Evolutionary conservation across 92 coral and sea anemone species (phyloP).

Genomic region (Parazoanthus darwini): DNA sequence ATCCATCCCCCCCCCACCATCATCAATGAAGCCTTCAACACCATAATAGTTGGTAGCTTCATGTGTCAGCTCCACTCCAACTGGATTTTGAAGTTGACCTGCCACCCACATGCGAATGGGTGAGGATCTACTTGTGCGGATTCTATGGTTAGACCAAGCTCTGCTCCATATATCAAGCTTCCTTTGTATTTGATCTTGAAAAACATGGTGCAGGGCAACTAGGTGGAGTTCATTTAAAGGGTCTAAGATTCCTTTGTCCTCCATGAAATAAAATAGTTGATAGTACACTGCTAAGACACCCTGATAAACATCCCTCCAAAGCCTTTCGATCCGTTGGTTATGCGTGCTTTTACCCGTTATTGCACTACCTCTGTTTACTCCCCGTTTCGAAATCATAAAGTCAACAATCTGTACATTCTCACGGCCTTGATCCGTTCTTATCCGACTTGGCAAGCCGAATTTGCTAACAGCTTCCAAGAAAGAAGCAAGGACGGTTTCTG

Average conservation of each 20-base stretch:
- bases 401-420: slow-evolving; percentile 77
- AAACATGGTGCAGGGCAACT: slow-evolving; percentile 49
- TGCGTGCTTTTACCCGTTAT: slow-evolving; percentile 78
- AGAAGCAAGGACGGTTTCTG: slow-evolving; percentile 57
- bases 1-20: slow-evolving; percentile 38
- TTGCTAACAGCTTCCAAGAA: slow-evolving; percentile 59
- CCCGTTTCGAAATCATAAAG: slow-evolving; percentile 75
- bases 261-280: slow-evolving; percentile 48
- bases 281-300: slow-evolving; percentile 43
- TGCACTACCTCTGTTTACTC: slow-evolving; percentile 69
- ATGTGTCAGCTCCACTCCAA: slow-evolving; percentile 44
- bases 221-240: slow-evolving; percentile 46
- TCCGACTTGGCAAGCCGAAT: slow-evolving; percentile 78
- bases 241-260: slow-evolving; percentile 44
- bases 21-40: slow-evolving; percentile 47
- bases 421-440: slow-evolving; percentile 69
- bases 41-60: slow-evolving; percentile 48
- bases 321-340: slow-evolving; percentile 69
- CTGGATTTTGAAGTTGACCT: slow-evolving; percentile 46
- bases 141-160: slow-evolving; percentile 26
- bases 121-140: slow-evolving; percentile 44
- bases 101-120: slow-evolving; percentile 49
- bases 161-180: slow-evolving; percentile 40
- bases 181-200: slow-evolving; percentile 20
- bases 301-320: slow-evolving; percentile 50